Percentiles rank a stretch among this genome's conserved stretches.
phyloP scores from a whole-genome alignment of 2,113 vertebrate genomes.

The Spea multiplicata region DNA sequence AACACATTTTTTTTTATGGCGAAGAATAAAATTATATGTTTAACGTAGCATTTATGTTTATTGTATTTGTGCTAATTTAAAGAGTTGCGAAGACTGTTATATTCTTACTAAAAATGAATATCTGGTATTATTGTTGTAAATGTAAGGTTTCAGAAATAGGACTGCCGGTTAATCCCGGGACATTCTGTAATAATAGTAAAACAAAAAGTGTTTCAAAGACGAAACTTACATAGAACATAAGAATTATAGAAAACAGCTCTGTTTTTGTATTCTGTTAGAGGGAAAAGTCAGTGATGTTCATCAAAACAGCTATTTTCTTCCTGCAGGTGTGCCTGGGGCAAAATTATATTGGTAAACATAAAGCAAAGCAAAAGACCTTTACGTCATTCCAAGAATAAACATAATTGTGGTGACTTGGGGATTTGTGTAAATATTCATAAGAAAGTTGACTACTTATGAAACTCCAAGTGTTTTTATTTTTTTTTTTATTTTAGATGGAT shows the following conservation, averaged over 20 bases:
- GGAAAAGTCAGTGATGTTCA: slow-evolving; percentile 42
- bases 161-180: not conserved
- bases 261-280: slow-evolving; percentile 41
- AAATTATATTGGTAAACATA: slow-evolving; percentile 41
- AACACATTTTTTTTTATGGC: no score
- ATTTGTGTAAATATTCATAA: slow-evolving; percentile 45
- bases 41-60: no score
- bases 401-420: slow-evolving; percentile 27
- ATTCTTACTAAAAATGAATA: no score
- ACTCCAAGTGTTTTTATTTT: slow-evolving; percentile 9
- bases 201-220: slow-evolving; percentile 6
- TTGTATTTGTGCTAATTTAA: no score
- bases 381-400: slow-evolving; percentile 44
- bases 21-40: no score
- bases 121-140: no score
- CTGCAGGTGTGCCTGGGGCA: slow-evolving; percentile 43
- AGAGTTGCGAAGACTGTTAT: no score
- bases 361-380: slow-evolving; percentile 41
- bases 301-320: slow-evolving; percentile 44
- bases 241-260: slow-evolving; percentile 11
- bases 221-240: slow-evolving; percentile 17
- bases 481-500: not conserved
- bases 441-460: slow-evolving; percentile 34
- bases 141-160: no score
- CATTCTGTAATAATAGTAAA: not conserved